Conservation (phyloP, 2,113 vertebrate genomes). For the Eolophus roseicapilla region DNA sequence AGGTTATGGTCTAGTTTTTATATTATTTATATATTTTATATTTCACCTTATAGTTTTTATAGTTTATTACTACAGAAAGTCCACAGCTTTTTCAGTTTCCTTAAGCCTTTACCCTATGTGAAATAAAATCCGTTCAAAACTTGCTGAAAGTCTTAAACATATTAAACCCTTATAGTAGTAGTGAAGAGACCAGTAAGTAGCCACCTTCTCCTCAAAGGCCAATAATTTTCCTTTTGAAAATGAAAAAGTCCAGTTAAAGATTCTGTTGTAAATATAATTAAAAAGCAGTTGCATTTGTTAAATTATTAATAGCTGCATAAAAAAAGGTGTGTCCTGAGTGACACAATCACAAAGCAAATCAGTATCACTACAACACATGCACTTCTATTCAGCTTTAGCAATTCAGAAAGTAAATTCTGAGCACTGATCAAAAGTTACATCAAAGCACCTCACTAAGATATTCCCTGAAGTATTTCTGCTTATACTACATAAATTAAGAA, state of each 20-base stretch:
- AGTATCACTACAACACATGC: background rate
- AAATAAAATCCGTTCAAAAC: background rate
- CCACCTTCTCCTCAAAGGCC: background rate
- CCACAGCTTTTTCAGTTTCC: background rate
- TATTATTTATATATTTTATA: background rate
- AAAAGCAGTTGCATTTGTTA: background rate
- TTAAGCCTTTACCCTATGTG: background rate
- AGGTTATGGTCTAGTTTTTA: background rate
- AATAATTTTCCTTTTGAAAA: background rate
- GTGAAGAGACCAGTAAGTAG: background rate
- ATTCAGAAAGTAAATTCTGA: background rate
- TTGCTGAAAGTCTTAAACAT: background rate
- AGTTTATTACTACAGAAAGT: background rate
- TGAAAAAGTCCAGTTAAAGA: background rate
- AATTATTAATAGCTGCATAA: background rate
- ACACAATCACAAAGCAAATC: background rate
- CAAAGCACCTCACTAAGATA: background rate
- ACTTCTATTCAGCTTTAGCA: background rate
- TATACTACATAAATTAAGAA: background rate
- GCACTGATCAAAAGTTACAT: background rate
- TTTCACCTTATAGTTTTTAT: background rate
- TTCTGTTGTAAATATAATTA: background rate
- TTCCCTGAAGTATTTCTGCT: background rate
- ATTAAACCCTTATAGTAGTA: background rate
- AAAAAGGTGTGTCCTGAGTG: background rate